Base-by-base conservation (phyloP, 2,888 invertebrate genomes). In the Stenodema calcarata region DNA sequence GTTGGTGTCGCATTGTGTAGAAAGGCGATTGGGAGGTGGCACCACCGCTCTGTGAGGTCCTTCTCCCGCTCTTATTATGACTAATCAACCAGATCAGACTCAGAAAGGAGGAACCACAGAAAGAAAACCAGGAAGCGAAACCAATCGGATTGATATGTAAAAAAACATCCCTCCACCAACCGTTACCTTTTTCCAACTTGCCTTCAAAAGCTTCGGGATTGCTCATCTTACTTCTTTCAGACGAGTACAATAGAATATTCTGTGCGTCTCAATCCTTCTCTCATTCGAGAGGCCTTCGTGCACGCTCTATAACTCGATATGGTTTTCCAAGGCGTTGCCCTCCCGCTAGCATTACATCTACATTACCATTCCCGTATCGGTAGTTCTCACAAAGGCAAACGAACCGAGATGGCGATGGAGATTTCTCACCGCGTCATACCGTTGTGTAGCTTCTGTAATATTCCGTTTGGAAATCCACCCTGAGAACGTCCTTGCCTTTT, bases 51-150 rank as follows among this genome's bases (percentile, higher is more conserved):
- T 80, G 80, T 80, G 80, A 80, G 80, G 80, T 80, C 80, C 80
- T 80, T 80, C 80, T 83, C 83, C 62, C 70, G 42, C 70, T 70
- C 69, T 83, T 70, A 83, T 83, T 83, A 70, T 83, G 83, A 83
- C 83, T 83, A 83, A 83, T 83, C 83, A 83, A 83, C 83, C 83
- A 83, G 83, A 83, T 83, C 83, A 83, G 83, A 54, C 80, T 54
- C 30, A 30, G 54, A 50, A 80, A 18, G 28, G 80, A 47, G 14
- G 50, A 80, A 30, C 47, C 80, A 35, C 30, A 80, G 80, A 80
- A 80, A 80, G 44, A 73, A 78, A 78, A 47, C 30, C 47, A 50
- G 50, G 80, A 80, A 80, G 80, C 80, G 80, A 80, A 80, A 54
- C 80, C 50, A 80, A 80, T 80, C 50, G 44, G 80, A 47, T 80